Evolutionary conservation across 2,888 invertebrate genomes (phyloP), one percentile per base, ranked within the genome.

Genomic region (Temnothorax unifasciatus): DNA sequence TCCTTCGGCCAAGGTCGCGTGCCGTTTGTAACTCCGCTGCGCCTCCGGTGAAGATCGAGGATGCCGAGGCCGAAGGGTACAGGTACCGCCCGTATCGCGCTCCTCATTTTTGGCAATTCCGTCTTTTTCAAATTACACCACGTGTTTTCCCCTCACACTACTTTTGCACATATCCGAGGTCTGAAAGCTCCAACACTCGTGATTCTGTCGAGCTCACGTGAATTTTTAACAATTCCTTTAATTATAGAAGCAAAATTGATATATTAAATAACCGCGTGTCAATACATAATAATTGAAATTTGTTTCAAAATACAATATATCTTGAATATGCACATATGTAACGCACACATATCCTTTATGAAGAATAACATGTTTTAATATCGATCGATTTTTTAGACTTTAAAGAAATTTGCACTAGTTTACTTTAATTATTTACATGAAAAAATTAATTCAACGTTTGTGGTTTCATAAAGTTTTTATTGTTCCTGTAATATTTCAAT

Each of bases 1-100:
- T 84, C 89, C 87, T 89, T 50, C 82, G 81, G 79, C 38, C 87
- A 88, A 88, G 89, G 88, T 89, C 83, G 59, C 66, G 63, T 52
- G 21, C 18, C 18, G 11, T 18, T 71, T 21, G 44, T 52, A 63
- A 71, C 13, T 64, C 6, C n/a, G 57, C 8, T 44, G 25, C 34
- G 6, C n/a, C 41, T 54, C 54, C 41, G 41, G 11, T 38, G 66
- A 52, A 13, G 41, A 66, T 25, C 38, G 50, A 25, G 2, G 44
- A 57, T 41, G 13, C 18, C 21, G 34, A 63, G 13, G 34, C 34
- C 34, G 34, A 34, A 34, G 1, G 21, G 38, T 2, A 8, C 9
- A 13, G 15, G 13, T 13, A 11, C 3, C 18, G 1, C 0, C 41
- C 21, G 8, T 52, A 21, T 54, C 15, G n/a, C 38, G 9, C 3